Percentiles rank a stretch among this genome's conserved stretches.
These are phyloP conservation scores for Diplodus puntazzo DNA, from an alignment of 2,797 vertebrate species.

Conservation along the genomic window DNA sequence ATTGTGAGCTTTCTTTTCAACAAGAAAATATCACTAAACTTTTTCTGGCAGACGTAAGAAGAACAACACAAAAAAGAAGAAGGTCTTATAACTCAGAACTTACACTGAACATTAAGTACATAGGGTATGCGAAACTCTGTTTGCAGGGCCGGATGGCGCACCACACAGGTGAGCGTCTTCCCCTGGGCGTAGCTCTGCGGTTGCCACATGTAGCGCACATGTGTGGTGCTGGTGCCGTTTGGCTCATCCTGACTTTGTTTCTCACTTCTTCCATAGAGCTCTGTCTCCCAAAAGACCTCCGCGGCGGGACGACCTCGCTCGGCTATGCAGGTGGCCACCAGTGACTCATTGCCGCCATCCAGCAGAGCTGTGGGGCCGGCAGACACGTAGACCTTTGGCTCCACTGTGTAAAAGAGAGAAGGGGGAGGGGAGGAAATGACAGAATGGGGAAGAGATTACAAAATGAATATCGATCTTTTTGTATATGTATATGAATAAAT, in stretches of 20 bases:
- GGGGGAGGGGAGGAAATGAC: constrained; percentile 21
- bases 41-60: not conserved
- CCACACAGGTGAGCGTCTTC: constrained; percentile 91
- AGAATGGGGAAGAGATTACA: constrained; percentile 61
- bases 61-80: not conserved
- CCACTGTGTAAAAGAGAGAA: constrained; percentile 84
- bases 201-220: constrained; percentile 89
- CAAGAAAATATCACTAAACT: not conserved
- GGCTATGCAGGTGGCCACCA: constrained; percentile 95
- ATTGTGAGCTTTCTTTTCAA: not conserved
- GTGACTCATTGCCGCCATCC: constrained; percentile 89
- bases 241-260: constrained; percentile 84
- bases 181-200: constrained; percentile 92
- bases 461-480: constrained; percentile 72
- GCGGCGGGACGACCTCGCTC: constrained; percentile 93
- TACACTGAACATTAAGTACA: constrained; percentile 93
- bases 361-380: constrained; percentile 89
- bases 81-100: constrained; percentile 75
- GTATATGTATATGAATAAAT: constrained; percentile 77
- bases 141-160: constrained; percentile 92
- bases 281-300: constrained; percentile 92
- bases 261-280: constrained; percentile 89
- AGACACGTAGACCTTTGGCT: constrained; percentile 92
- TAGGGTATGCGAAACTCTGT: constrained; percentile 90
- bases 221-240: constrained; percentile 90